Evolutionary conservation across 2,888 invertebrate genomes (phyloP), one percentile per base, ranked within the genome.

Genomic region (Tinea semifulvella): DNA sequence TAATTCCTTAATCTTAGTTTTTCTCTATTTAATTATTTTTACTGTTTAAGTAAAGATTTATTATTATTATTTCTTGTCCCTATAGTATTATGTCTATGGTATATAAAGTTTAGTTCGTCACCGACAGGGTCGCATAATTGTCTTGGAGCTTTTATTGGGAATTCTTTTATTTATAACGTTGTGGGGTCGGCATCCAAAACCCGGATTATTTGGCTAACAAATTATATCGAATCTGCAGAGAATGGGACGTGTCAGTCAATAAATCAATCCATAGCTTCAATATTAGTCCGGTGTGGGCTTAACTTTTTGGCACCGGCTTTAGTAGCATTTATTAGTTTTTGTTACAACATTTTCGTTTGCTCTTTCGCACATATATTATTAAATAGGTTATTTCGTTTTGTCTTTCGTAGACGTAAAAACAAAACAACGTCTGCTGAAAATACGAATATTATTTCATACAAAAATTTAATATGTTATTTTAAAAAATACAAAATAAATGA

Each of bases 161-260:
- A 50, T 54, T 55, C 53, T 59, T 61, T 62, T 60, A 63, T 63
- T 63, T 61, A 63, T 63, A 53, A 52, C 56, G 46, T 54, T 49
- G 56, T 55, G 57, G 63, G 64, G 65, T 57, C 49, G 53, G 66
- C 72, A 71, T 64, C 65, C 53, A 69, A 75, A 76, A 68, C 72
- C 71, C 60, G 76, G 77, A 79, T 79, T 79, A 79, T 79, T 80
- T 79, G 74, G 75, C 71, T 79, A 76, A 80, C 80, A 80, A 80
- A 79, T 79, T 79, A 77, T 68, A 67, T 66, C 60, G 71, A 72
- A 73, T 76, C 74, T 69, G 72, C 65, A 65, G 60, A 69, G 72
- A 75, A 74, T 73, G 68, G 70, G 68, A 74, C 65, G 67, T 60
- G 65, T 66, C 63, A 68, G 73, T 72, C 76, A 63, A 73, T 79